These are phyloP conservation scores for Pseudochaenichthys georgianus DNA, from an alignment of 2,797 vertebrate species.

Conservation along the genomic window DNA sequence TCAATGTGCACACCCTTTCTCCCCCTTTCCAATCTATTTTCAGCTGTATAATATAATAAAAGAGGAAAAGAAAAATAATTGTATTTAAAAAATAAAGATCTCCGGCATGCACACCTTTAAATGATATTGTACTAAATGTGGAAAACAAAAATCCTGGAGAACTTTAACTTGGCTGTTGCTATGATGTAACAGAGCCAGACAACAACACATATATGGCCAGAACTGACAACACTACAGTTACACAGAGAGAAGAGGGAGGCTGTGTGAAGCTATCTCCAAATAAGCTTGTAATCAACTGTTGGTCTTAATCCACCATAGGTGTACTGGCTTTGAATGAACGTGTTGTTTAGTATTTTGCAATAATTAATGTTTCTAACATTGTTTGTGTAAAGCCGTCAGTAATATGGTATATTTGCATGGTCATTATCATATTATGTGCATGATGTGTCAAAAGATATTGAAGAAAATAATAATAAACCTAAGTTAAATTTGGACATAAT, in stretches of 20 bases:
- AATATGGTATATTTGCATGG: background rate
- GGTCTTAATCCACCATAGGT: background rate
- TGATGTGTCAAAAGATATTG: no score
- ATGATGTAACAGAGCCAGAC: no score
- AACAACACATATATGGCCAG: background rate
- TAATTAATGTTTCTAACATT: background rate
- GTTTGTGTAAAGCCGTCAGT: background rate
- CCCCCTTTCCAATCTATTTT: no score
- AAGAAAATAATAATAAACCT: background rate
- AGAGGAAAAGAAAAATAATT: no score
- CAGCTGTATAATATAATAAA: no score
- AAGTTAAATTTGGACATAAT: background rate
- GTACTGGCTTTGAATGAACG: background rate
- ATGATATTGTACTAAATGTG: background rate
- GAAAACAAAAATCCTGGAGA: no score
- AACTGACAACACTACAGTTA: constrained; percentile 3
- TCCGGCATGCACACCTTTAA: background rate
- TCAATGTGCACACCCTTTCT: background rate
- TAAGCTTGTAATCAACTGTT: background rate
- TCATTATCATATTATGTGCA: no score
- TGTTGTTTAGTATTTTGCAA: background rate
- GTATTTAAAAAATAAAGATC: no score
- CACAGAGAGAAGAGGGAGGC: background rate
- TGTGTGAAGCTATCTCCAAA: constrained; percentile 11
- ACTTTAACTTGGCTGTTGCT: no score